Conservation (phyloP, 1,140 invertebrate genomes). For the Antheraea mylitta region DNA sequence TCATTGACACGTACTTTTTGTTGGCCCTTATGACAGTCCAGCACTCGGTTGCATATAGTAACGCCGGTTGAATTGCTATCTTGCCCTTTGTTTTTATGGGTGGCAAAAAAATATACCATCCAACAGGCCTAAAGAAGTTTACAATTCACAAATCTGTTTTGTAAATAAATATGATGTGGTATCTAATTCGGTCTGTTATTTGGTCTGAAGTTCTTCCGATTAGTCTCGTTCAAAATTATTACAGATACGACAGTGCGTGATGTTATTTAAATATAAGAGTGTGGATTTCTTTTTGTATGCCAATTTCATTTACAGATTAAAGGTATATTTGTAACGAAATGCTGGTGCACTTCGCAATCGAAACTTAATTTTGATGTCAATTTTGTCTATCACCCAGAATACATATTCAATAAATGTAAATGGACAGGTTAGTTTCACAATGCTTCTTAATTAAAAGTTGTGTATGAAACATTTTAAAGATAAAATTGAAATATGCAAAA, state of each 20-base stretch:
- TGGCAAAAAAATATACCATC: no score
- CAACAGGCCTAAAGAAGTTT: no score
- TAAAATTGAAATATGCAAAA: no score
- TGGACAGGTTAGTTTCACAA: conserved; percentile 19
- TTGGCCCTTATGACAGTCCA: no score
- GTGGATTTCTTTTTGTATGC: conserved; percentile 39
- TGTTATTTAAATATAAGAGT: conserved; percentile 24
- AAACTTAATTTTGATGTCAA: conserved; percentile 51
- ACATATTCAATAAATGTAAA: conserved; percentile 36
- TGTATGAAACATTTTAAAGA: background rate
- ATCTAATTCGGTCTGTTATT: no score
- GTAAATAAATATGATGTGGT: no score
- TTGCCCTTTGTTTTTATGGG: no score
- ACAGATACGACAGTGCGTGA: conserved; percentile 49
- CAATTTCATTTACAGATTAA: conserved; percentile 41
- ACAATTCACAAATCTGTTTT: no score
- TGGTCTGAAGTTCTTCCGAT: background rate
- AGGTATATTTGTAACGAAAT: conserved; percentile 19
- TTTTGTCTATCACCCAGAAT: conserved; percentile 49
- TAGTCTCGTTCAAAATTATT: background rate
- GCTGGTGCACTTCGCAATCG: background rate
- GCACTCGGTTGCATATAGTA: no score
- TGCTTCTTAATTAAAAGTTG: conserved; percentile 24
- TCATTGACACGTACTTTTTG: no score
- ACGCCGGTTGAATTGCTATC: no score